These are phyloP conservation scores for Paramuricea clavata DNA, from an alignment of 92 coral and sea anemone species.

Conservation along the genomic window DNA sequence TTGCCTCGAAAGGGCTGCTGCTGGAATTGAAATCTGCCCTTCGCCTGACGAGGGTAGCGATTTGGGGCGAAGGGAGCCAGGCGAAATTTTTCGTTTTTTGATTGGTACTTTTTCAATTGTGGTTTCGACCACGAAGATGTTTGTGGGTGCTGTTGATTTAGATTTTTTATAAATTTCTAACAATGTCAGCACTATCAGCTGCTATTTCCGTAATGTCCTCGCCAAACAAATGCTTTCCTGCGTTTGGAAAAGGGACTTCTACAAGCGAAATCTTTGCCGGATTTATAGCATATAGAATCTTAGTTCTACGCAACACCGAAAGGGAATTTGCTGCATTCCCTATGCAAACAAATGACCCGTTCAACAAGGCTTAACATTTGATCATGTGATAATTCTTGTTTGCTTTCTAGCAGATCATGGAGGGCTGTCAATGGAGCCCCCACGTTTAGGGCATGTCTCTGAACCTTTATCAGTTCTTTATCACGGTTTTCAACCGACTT, in stretches of 20 bases:
- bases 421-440: slow-evolving; percentile 40
- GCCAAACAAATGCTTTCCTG: slow-evolving; percentile 16
- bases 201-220: slow-evolving; percentile 2
- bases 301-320: slow-evolving; percentile 12
- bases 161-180: slow-evolving; percentile 3
- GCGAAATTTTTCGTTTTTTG: slow-evolving; percentile 8
- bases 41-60: neutral
- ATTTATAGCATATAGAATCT: slow-evolving; percentile 9
- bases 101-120: neutral
- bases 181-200: slow-evolving; percentile 19
- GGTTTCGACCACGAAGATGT: no score
- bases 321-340: slow-evolving; percentile 23
- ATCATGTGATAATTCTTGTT: neutral
- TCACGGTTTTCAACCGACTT: slow-evolving; percentile 25
- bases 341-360: neutral
- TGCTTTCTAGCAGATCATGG: slow-evolving; percentile 6
- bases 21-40: neutral
- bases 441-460: slow-evolving; percentile 9
- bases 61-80: neutral
- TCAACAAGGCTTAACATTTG: neutral
- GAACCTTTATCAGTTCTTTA: neutral
- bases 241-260: slow-evolving; percentile 13
- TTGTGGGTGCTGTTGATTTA: neutral
- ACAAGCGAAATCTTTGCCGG: slow-evolving; percentile 8
- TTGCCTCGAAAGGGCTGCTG: slow-evolving; percentile 29